Evolutionary conservation across 2,113 vertebrate species (phyloP).

Genomic region (Clarias macrocephalus): DNA sequence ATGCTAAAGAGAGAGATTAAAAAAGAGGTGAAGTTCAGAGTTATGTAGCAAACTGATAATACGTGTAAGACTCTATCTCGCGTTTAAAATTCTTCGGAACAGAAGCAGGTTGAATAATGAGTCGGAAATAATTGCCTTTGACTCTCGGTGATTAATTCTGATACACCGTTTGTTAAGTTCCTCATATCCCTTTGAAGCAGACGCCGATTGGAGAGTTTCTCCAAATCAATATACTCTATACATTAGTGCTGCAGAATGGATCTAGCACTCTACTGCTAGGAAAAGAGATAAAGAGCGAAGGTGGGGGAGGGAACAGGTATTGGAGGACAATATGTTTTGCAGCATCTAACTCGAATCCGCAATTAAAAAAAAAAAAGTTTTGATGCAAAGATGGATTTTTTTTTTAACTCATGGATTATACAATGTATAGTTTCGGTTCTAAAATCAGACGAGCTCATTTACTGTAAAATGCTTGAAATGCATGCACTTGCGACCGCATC

Average conservation of each 20-base stretch:
- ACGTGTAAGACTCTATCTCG: background rate
- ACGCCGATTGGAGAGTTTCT: slow-evolving; percentile 65
- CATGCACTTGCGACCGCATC: background rate
- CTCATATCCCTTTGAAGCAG: slow-evolving; percentile 66
- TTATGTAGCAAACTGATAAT: background rate
- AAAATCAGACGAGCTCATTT: background rate
- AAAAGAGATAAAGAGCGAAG: background rate
- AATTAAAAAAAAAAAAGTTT: background rate
- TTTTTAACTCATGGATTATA: background rate
- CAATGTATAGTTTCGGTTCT: background rate
- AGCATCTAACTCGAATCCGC: slow-evolving; percentile 5
- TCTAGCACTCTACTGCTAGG: slow-evolving; percentile 19
- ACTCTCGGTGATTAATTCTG: slow-evolving; percentile 66
- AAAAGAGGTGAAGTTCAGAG: background rate
- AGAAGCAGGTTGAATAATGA: slow-evolving; percentile 8
- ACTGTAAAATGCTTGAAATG: background rate
- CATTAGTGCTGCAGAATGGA: slow-evolving; percentile 65
- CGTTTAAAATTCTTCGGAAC: background rate
- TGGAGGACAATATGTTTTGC: background rate
- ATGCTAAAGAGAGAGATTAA: background rate
- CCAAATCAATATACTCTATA: slow-evolving; percentile 68
- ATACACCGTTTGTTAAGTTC: slow-evolving; percentile 65
- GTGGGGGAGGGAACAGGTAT: slow-evolving; percentile 10
- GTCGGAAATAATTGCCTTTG: slow-evolving; percentile 52
- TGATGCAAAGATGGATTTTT: background rate